Evolutionary conservation across 2,797 vertebrate genomes (phyloP), one percentile per base, ranked within the genome.

Genomic region (Bryconaethiops microstoma): DNA sequence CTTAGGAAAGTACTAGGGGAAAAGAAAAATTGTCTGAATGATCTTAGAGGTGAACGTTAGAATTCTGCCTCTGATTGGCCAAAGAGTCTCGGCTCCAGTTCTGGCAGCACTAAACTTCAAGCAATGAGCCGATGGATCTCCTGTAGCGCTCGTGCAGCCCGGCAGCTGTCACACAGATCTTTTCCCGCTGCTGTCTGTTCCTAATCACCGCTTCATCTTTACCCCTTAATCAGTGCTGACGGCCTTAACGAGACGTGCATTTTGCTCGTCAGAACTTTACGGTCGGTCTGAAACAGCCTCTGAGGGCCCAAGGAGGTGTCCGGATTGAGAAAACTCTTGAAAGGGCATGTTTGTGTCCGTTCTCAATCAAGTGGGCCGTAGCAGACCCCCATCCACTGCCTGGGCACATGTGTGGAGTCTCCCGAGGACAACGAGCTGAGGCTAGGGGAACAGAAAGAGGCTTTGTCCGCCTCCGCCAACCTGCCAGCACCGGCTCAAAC

Each of bases 331-430:
- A 62, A 55, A 68, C 23, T 79, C 85, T 82, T 89, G 84, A 90
- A 89, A 89, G 86, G 71, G 80, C 79, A 84, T 87, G 89, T 92
- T 88, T 88, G 85, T 87, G 85, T 86, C 79, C 85, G 83, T 82
- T n/a, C 40, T 89, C 83, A 83, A 87, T 80, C 86, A 83, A 90
- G 89, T 85, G 80, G 84, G 84, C 84, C 73, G 55, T 81, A 80
- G 84, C 73, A 21, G 65, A 81, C 82, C 76, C 86, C 75, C 87
- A 85, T 90, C 89, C 88, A 88, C 84, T 88, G 84, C 88, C 84
- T 82, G 83, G 81, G 78, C 89, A 91, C 93, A 92, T 93, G 92
- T 92, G 91, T 85, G 86, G 92, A 84, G 91, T 90, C 89, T 92
- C 91, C 90, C 35, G 86, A 87, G 87, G 86, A 85, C 89, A 87